Percentiles rank a stretch among this genome's conserved stretches.
Conservation (phyloP, 2,113 vertebrate species). For the Lonchura striata region DNA sequence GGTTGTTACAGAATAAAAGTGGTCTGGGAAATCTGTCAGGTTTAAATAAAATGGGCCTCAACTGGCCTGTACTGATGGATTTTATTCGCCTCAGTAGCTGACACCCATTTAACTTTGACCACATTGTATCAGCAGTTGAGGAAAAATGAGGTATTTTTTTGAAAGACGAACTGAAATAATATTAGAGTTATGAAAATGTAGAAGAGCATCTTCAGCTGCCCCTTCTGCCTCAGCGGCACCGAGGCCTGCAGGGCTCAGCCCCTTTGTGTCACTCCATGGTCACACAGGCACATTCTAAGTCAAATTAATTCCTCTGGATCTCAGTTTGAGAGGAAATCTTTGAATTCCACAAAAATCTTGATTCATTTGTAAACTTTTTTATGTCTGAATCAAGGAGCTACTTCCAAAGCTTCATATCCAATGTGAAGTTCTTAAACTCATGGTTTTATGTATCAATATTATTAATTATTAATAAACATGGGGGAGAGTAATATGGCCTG, state of each 20-base stretch:
- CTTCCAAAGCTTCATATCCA: rapidly evolving
- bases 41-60: not conserved
- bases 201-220: not conserved
- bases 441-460: not conserved
- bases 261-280: not conserved
- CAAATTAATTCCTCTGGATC: not conserved
- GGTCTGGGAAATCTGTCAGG: not conserved
- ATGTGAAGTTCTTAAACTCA: rapidly evolving
- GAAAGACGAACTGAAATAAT: not conserved
- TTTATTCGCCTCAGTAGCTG: not conserved
- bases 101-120: not conserved
- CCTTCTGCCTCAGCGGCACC: not conserved
- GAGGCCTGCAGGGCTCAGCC: not conserved
- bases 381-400: not conserved
- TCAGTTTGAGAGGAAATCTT: not conserved
- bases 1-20: not conserved
- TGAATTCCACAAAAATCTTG: not conserved
- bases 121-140: not conserved
- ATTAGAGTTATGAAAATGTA: not conserved
- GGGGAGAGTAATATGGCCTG: not conserved
- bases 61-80: not conserved
- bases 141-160: not conserved
- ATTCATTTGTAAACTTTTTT: not conserved
- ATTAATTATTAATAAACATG: not conserved
- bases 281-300: not conserved